A percentile compares a stretch with the other conserved stretches of the same genome.
Conservation (phyloP, 1,140 invertebrate genomes). For the Bombyx mandarina region DNA sequence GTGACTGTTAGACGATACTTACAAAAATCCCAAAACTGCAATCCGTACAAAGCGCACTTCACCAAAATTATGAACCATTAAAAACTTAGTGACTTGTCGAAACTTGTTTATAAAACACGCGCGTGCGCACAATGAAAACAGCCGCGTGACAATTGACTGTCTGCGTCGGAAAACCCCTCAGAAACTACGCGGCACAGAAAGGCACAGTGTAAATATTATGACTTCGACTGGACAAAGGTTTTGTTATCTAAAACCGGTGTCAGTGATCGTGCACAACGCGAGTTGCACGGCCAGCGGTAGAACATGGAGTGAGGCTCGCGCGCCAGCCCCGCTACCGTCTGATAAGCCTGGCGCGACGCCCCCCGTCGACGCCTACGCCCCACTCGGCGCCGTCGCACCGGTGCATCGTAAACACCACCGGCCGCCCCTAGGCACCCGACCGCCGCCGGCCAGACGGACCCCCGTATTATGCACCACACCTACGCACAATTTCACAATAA, state of each 20-base stretch:
- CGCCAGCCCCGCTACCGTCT: slow-evolving; percentile 62
- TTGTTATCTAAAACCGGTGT: slow-evolving; percentile 62
- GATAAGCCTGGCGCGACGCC: slow-evolving; percentile 68
- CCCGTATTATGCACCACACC: slow-evolving; percentile 58
- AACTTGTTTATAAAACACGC: slow-evolving; percentile 47
- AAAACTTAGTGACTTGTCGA: slow-evolving; percentile 49
- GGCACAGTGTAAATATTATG: slow-evolving; percentile 60
- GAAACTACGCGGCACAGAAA: slow-evolving; percentile 42
- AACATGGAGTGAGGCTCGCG: slow-evolving; percentile 65
- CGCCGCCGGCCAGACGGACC: slow-evolving; percentile 46
- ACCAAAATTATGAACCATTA: slow-evolving; percentile 35
- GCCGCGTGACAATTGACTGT: slow-evolving; percentile 51
- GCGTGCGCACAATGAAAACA: slow-evolving; percentile 61
- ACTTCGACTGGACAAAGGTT: slow-evolving; percentile 65
- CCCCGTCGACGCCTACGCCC: slow-evolving; percentile 67
- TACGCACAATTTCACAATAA: slow-evolving; percentile 61
- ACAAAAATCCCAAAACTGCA: slow-evolving; percentile 48
- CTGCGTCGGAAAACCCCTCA: slow-evolving; percentile 62
- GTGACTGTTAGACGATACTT: slow-evolving; percentile 6
- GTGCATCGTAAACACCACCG: slow-evolving; percentile 53
- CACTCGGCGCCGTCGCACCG: slow-evolving; percentile 48
- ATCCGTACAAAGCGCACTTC: slow-evolving; percentile 48
- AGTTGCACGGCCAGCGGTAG: slow-evolving; percentile 52
- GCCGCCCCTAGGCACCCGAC: slow-evolving; percentile 43
- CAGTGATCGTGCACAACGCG: slow-evolving; percentile 47